Evolutionary conservation across 2,797 vertebrate species (phyloP), one percentile per base, ranked within the genome.

Genomic region (Poeciliopsis paucimaculata): DNA sequence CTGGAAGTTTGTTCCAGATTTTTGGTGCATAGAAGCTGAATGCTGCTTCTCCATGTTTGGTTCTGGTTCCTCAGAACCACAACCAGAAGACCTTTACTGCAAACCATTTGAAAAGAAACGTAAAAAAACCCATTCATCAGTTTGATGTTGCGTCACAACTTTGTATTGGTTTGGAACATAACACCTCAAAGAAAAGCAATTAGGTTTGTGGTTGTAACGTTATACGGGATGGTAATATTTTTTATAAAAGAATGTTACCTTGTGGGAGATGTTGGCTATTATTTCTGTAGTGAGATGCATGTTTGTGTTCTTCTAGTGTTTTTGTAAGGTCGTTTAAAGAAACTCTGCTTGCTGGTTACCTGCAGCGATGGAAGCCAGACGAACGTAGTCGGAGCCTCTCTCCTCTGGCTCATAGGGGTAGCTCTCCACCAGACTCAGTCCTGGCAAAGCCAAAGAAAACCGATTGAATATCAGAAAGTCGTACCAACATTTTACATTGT

Each of bases 341-440:
- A 20, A 16, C 31, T 20, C 28, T 51, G n/a, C 73, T 68, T 45
- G 46, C n/a, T 36, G 76, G 82, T 88, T 92, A 98, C 97, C 97
- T 95, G 97, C 97, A 7, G 97, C 97, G 70, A 98, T 98, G 86
- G 97, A 98, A 2, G 97, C 97, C 95, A 98, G 94, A 0, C 97
- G 96, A 1, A 98, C 97, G 0, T 98, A 98, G 86, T 98, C 97
- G 0, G 96, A 97, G 76, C 95, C 97, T 66, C 96, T 94, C 89
- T 97, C 88, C 77, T 97, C 97, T 0, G 97, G 96, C 76, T 98
- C 97, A 0, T 98, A 98, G 0, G 97, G 97, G 78, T 95, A 98
- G 45, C 90, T 96, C 88, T 98, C 97, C 94, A 97, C 95, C 68
- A 97, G 93, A n/a, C 94, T 97, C 87, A 97, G 95, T 45, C 97